Conservation (phyloP, 2,113 vertebrate species). For the Ifrita kowaldi region DNA sequence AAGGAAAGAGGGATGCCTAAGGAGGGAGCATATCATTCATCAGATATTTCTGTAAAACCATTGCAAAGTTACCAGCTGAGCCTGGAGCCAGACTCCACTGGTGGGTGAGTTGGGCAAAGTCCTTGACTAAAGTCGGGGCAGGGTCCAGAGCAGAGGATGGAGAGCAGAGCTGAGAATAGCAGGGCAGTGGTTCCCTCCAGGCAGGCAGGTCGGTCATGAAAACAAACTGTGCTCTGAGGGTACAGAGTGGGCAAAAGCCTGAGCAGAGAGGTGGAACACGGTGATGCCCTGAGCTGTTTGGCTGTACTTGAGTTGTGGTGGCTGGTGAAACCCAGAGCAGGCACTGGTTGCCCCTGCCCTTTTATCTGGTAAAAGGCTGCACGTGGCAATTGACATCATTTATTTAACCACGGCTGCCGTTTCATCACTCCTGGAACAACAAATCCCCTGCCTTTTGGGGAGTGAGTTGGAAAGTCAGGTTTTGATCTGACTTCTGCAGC, state of each 20-base stretch:
- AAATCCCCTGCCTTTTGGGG: neutral
- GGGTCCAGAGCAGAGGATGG: neutral
- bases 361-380: neutral
- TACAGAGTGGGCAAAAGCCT: neutral
- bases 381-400: neutral
- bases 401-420: neutral
- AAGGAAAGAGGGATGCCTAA: neutral
- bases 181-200: neutral
- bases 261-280: neutral
- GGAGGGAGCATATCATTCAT: neutral
- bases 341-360: neutral
- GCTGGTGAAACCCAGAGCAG: neutral
- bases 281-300: neutral
- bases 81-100: neutral
- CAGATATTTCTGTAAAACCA: neutral
- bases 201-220: neutral
- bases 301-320: neutral
- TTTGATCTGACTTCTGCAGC: neutral
- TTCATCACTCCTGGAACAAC: neutral
- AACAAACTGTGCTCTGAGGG: neutral
- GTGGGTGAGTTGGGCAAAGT: rapidly evolving
- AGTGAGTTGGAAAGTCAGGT: neutral
- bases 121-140: neutral
- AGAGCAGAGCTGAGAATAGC: neutral
- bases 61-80: neutral